Evolutionary conservation across 2,113 vertebrate genomes (phyloP), one percentile per base, ranked within the genome.

Genomic region (Hippolais icterina): DNA sequence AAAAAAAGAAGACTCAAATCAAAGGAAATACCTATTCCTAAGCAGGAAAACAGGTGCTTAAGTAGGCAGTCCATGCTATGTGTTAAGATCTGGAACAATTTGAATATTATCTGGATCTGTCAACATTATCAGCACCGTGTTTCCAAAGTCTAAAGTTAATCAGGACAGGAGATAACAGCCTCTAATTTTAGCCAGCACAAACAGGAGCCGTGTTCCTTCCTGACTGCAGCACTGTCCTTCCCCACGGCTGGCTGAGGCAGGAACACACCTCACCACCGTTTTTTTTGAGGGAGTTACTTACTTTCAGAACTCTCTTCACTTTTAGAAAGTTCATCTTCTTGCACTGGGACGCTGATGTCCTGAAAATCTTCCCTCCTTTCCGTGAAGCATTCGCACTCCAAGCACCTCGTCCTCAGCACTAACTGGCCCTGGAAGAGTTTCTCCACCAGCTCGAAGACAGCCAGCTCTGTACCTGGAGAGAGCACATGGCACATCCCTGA

Each of bases 311-410:
- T 98, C 87, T 98, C 98, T 20, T 99, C 98, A 1, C 92, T 97
- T 96, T 98, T 98, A 89, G 97, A 96, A 90, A 98, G 97, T 25
- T 99, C 98, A 37, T 99, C 99, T 76, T 99, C 99, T 71, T 99
- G 99, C 64, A 99, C 99, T 0, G 99, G 99, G 52, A 99, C 99
- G 4, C 99, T 99, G 97, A 99, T 99, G 96, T 99, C 99, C 96
- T 99, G 99, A 79, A 99, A 99, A 95, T 99, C 99, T 96, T 99
- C 99, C 90, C 98, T 98, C 93, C 99, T 98, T 86, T 99, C 99
- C 2, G 99, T 99, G 97, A 98, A 99, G 97, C 99, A 98, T 95
- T 99, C 99, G 21, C 99, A 99, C 97, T 99, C 99, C 97, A 99
- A 97, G 84, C 99, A 99, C 46, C 99, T 98, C 11, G 99, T 99